Evolutionary conservation across 2,113 vertebrate genomes (phyloP).

Genomic region (Halichoerus grypus): DNA sequence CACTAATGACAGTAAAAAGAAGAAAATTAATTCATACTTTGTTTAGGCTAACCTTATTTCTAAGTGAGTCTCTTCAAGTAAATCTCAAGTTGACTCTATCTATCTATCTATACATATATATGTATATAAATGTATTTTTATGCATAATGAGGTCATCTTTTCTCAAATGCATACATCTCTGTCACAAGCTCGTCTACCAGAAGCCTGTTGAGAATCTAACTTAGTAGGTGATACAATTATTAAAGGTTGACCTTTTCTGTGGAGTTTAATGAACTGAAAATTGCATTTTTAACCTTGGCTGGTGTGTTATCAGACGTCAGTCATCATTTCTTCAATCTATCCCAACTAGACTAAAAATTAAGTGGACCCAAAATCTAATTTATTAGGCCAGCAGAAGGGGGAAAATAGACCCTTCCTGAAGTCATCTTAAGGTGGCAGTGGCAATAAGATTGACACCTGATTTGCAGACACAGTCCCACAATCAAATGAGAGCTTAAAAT

Average conservation of each 20-base stretch:
- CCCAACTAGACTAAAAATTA: conserved; percentile 72
- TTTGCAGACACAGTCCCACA: not conserved
- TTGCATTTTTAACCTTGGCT: conserved; percentile 84
- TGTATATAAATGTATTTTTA: not conserved
- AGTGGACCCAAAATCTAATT: conserved; percentile 69
- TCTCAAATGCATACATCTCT: not conserved
- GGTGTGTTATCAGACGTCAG: conserved; percentile 73
- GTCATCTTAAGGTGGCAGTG: not conserved
- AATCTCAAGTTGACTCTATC: not conserved
- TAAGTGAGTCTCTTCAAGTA: conserved; percentile 33
- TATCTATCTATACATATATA: not conserved
- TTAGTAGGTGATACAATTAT: conserved; percentile 78
- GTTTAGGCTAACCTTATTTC: conserved; percentile 27
- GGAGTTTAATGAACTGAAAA: conserved; percentile 83
- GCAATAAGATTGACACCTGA: conserved; percentile 3
- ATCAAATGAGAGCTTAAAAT: not conserved
- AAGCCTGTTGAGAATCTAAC: conserved; percentile 56
- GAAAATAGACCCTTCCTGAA: not conserved
- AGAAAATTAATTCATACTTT: conserved; percentile 35
- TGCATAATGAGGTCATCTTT: conserved; percentile 21
- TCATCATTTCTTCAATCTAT: conserved; percentile 71
- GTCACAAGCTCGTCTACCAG: conserved; percentile 15
- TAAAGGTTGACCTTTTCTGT: conserved; percentile 75
- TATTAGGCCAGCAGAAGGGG: conserved; percentile 59
- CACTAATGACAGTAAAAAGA: conserved; percentile 17